Evolutionary conservation across 1,140 invertebrate genomes (phyloP).

Genomic region (Aphelenchoides besseyi): DNA sequence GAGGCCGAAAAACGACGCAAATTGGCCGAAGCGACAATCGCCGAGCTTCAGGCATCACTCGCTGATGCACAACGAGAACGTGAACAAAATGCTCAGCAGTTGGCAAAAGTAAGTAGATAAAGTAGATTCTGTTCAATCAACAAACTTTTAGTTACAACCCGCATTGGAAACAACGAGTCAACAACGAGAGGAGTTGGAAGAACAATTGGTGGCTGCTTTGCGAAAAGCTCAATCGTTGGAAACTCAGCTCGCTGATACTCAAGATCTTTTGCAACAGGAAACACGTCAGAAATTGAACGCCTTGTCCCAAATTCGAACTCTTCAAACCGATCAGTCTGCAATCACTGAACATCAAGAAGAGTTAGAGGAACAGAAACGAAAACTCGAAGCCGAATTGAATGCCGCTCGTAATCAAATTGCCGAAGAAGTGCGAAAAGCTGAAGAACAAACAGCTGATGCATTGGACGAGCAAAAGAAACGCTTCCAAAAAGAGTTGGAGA

Average conservation of each 20-base stretch:
- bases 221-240: slow-evolving; percentile 65
- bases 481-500: slow-evolving; percentile 79
- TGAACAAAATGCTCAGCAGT: slow-evolving; percentile 1
- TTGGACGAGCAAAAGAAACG: slow-evolving; percentile 88
- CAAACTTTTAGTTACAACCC: slow-evolving; percentile 42
- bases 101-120: slow-evolving; percentile 9
- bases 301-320: slow-evolving; percentile 78
- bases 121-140: neutral
- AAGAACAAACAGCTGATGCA: slow-evolving; percentile 79
- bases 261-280: slow-evolving; percentile 74
- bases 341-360: slow-evolving; percentile 88
- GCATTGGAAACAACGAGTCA: slow-evolving; percentile 56
- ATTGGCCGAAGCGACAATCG: slow-evolving; percentile 78
- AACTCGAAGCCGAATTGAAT: slow-evolving; percentile 78
- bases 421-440: slow-evolving; percentile 85
- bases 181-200: slow-evolving; percentile 12
- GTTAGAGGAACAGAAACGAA: slow-evolving; percentile 82
- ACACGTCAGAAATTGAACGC: slow-evolving; percentile 84
- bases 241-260: slow-evolving; percentile 77
- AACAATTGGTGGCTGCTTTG: neutral
- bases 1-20: slow-evolving; percentile 89
- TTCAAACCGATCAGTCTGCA: slow-evolving; percentile 77
- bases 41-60: slow-evolving; percentile 65
- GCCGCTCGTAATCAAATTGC: slow-evolving; percentile 71
- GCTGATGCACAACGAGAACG: slow-evolving; percentile 68